Evolutionary conservation across 2,888 invertebrate genomes (phyloP).

Genomic region (Serripes groenlandicus): DNA sequence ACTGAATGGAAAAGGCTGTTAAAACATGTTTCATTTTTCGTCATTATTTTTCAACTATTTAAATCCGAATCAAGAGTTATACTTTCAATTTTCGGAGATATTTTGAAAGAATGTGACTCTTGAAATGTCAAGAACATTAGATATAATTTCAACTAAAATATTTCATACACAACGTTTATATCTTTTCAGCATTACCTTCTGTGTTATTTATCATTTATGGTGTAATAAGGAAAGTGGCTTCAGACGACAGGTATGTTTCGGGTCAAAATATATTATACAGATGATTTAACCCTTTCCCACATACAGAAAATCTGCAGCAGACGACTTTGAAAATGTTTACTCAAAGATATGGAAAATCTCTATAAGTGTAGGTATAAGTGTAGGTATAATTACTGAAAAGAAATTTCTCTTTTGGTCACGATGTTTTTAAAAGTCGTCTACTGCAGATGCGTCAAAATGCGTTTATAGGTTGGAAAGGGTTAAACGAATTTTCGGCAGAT

Average conservation of each 20-base stretch:
- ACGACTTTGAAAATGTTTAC: background rate
- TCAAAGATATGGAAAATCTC: background rate
- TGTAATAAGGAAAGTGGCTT: background rate
- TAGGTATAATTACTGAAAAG: background rate
- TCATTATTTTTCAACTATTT: background rate
- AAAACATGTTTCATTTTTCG: background rate
- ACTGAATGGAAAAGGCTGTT: background rate
- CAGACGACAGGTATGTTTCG: slow-evolving; percentile 2
- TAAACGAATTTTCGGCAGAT: background rate
- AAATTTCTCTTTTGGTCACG: background rate
- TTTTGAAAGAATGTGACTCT: background rate
- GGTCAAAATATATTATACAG: too few relatives aligned
- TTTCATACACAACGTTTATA: too few relatives aligned
- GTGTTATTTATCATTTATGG: background rate
- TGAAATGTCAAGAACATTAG: background rate
- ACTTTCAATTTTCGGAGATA: background rate
- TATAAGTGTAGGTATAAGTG: background rate
- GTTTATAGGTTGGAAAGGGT: background rate
- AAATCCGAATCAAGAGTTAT: background rate
- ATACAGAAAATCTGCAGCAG: background rate
- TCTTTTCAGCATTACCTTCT: background rate
- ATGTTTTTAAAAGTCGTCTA: background rate
- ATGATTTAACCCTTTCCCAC: background rate
- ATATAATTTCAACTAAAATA: too few relatives aligned
- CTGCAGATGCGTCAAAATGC: background rate